phyloP scores from a whole-genome alignment of 53 echinoderm and acorn worm species.

The Luidia sarsii region DNA sequence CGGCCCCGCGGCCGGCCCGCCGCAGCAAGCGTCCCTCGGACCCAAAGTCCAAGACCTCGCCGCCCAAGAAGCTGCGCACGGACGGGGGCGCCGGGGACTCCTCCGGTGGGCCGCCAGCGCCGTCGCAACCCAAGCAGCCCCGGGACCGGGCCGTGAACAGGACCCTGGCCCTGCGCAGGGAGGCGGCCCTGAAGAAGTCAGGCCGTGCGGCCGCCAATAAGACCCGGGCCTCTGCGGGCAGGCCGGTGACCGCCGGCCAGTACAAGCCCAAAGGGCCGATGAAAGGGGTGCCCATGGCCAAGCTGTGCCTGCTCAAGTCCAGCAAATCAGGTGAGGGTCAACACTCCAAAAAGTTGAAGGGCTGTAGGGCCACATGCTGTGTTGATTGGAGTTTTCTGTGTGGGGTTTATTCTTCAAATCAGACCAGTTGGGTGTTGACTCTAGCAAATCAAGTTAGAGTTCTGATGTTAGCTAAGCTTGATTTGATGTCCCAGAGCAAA shows the following conservation, averaged over 20 bases:
- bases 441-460: no score
- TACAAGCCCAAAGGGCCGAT: slow-evolving; percentile 63
- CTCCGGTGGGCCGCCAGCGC: no score
- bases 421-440: no score
- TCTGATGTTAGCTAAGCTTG: no score
- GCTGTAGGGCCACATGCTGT: no score
- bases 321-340: slow-evolving; percentile 72
- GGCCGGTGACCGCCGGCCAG: background rate
- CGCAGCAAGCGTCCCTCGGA: slow-evolving; percentile 42
- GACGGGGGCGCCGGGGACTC: background rate
- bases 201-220: slow-evolving; percentile 13
- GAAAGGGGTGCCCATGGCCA: slow-evolving; percentile 96
- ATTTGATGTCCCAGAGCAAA: no score
- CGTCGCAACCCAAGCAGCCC: background rate
- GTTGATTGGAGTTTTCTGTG: no score
- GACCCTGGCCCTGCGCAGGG: slow-evolving; percentile 73
- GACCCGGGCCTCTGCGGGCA: slow-evolving; percentile 15
- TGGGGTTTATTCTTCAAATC: no score
- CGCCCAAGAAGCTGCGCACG: background rate
- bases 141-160: slow-evolving; percentile 52
- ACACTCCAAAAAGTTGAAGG: no score
- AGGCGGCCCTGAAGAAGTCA: slow-evolving; percentile 60
- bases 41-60: slow-evolving; percentile 21
- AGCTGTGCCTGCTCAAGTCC: slow-evolving; percentile 77
- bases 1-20: slow-evolving; percentile 30